phyloP scores from a whole-genome alignment of 2,113 vertebrate genomes.

The Aramus guarauna region DNA sequence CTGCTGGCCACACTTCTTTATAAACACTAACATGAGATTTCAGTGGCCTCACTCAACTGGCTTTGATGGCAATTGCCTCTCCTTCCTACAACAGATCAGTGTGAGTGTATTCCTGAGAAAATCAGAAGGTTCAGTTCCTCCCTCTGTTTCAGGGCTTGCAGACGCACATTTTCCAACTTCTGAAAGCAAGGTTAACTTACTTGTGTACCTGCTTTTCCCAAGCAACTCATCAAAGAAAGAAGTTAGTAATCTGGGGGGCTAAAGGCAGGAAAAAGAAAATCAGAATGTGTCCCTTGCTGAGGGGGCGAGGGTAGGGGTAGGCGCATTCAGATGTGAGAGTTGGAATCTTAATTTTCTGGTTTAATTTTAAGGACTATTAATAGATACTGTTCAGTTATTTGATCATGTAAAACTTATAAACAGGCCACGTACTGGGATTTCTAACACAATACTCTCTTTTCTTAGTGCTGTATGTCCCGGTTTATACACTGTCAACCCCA shows the following conservation, averaged over 20 bases:
- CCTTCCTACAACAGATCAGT: not conserved
- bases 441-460: not conserved
- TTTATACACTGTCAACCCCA: not conserved
- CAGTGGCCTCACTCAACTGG: not conserved
- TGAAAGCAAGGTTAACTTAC: not conserved
- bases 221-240: not conserved
- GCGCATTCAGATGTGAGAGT: not conserved
- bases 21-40: not conserved
- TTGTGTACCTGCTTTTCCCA: not conserved
- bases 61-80: not conserved
- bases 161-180: not conserved
- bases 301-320: too few species aligned
- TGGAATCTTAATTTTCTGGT: not conserved
- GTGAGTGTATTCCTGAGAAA: fast-evolving
- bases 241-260: fast-evolving
- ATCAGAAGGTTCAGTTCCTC: not conserved
- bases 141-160: not conserved
- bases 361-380: not conserved
- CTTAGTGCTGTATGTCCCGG: not conserved
- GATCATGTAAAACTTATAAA: not conserved
- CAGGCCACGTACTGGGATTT: not conserved
- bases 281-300: not conserved
- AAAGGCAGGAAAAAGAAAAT: not conserved
- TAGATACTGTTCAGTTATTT: not conserved
- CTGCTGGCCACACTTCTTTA: not conserved